Evolutionary conservation across 2,113 vertebrate genomes (phyloP).

Genomic region (Eolophus roseicapilla): DNA sequence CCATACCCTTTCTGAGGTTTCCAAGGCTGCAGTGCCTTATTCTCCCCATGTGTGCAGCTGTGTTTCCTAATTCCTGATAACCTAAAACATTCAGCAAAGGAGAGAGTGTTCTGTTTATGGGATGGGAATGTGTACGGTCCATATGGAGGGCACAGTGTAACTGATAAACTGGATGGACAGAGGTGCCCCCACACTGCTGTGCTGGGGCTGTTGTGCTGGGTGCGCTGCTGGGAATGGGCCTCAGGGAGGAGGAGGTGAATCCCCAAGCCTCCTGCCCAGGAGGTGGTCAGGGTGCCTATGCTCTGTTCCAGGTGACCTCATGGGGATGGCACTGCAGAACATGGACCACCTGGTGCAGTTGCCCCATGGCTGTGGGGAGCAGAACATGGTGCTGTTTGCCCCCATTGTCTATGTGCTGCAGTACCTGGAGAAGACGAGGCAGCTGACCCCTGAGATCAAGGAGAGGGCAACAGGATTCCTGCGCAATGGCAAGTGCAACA

Average conservation of each 20-base stretch:
- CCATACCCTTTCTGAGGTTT: not conserved
- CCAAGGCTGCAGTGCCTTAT: not conserved
- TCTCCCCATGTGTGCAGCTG: not conserved
- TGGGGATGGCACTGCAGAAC: constrained; percentile 80
- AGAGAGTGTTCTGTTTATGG: not conserved
- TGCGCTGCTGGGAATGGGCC: not conserved
- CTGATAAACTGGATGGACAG: not conserved
- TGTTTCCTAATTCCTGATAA: not conserved
- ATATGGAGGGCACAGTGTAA: not conserved
- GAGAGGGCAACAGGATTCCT: constrained; percentile 71
- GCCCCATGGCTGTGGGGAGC: constrained; percentile 83
- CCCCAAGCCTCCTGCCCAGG: not conserved
- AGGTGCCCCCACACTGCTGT: not conserved
- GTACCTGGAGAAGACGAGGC: constrained; percentile 79
- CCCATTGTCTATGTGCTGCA: constrained; percentile 84
- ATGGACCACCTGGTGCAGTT: constrained; percentile 76
- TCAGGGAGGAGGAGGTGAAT: not conserved
- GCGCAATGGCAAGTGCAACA: constrained; percentile 70
- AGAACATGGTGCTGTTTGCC: constrained; percentile 87
- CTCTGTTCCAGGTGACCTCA: constrained; percentile 78
- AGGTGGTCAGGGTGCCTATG: not conserved
- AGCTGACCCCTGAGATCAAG: constrained; percentile 75
- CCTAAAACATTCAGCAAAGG: not conserved
- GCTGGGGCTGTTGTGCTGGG: not conserved
- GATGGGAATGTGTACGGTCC: not conserved